A percentile compares a stretch with the other conserved stretches of the same genome.
These are phyloP conservation scores for Troilus luridus DNA, from an alignment of 2,888 invertebrate species.

Conservation along the genomic window DNA sequence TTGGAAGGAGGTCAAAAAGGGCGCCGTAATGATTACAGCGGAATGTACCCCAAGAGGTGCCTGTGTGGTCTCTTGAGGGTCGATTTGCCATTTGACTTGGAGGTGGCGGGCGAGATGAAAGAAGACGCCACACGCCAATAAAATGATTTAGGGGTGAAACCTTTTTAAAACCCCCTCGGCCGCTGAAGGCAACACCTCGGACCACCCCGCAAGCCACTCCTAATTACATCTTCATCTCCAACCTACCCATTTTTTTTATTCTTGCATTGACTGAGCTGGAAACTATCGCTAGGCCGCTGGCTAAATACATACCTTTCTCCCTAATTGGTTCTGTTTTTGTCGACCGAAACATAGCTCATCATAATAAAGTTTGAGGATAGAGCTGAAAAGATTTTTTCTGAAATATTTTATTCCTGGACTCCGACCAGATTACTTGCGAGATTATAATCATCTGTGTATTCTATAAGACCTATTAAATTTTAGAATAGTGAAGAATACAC, in stretches of 20 bases:
- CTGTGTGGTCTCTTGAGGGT: constrained; percentile 40
- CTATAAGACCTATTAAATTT: no score
- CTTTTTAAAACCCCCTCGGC: constrained; percentile 47
- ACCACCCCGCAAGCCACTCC: constrained; percentile 25
- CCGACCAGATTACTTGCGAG: not conserved
- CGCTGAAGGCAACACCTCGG: constrained; percentile 27
- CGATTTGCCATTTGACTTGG: constrained; percentile 46
- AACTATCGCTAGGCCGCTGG: constrained; percentile 12
- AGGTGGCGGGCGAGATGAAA: constrained; percentile 49
- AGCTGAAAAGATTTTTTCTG: not conserved
- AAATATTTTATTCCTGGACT: not conserved
- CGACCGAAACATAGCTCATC: not conserved
- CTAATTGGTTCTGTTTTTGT: constrained; percentile 3
- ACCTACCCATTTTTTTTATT: constrained; percentile 32
- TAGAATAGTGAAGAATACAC: no score
- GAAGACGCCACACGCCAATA: constrained; percentile 51
- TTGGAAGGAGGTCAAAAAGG: constrained; percentile 1
- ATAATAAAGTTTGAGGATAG: not conserved
- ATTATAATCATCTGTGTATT: not conserved
- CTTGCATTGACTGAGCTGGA: constrained; percentile 18
- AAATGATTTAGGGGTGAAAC: constrained; percentile 51
- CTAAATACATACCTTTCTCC: not conserved
- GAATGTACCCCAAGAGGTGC: constrained; percentile 22
- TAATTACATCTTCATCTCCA: constrained; percentile 39
- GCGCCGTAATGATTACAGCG: not conserved